Evolutionary conservation across 1,140 invertebrate genomes (phyloP).

Genomic region (Macrosteles quadrilineatus): DNA sequence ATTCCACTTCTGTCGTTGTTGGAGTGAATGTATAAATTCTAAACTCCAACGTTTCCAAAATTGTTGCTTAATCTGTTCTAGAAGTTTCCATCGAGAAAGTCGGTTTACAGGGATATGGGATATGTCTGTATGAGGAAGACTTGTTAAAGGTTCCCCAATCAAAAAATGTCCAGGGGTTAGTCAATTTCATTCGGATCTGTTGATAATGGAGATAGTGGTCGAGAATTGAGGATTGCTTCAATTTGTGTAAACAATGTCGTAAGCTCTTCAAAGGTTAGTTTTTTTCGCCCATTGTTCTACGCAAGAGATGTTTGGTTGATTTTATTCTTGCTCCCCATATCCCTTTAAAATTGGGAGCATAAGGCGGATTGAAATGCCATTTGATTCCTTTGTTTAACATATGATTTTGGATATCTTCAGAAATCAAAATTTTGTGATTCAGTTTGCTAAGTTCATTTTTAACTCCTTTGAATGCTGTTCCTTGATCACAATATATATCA

Average conservation of each 20-base stretch:
- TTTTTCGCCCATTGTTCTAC: constrained; percentile 19
- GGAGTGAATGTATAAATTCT: constrained; percentile 46
- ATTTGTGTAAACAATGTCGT: no score
- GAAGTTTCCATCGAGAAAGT: constrained; percentile 39
- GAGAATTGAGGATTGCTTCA: no score
- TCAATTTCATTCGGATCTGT: constrained; percentile 41
- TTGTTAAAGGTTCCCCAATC: constrained; percentile 42
- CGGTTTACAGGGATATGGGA: constrained; percentile 35
- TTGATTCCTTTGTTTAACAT: constrained; percentile 39
- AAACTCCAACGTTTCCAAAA: constrained; percentile 46
- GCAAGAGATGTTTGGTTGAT: constrained; percentile 40
- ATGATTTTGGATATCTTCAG: neutral
- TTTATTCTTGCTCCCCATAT: constrained; percentile 47
- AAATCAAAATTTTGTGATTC: neutral
- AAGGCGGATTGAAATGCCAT: constrained; percentile 50
- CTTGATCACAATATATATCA: constrained; percentile 21
- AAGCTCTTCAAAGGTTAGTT: constrained; percentile 45
- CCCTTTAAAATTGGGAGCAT: constrained; percentile 48
- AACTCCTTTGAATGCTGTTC: neutral
- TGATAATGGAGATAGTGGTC: no score
- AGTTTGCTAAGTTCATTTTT: neutral
- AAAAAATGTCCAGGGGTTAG: constrained; percentile 46
- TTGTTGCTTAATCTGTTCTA: constrained; percentile 41
- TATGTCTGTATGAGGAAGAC: constrained; percentile 45
- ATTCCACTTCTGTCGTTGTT: constrained; percentile 43